phyloP scores from a whole-genome alignment of 2,797 vertebrate species.

The Thamnophis elegans region DNA sequence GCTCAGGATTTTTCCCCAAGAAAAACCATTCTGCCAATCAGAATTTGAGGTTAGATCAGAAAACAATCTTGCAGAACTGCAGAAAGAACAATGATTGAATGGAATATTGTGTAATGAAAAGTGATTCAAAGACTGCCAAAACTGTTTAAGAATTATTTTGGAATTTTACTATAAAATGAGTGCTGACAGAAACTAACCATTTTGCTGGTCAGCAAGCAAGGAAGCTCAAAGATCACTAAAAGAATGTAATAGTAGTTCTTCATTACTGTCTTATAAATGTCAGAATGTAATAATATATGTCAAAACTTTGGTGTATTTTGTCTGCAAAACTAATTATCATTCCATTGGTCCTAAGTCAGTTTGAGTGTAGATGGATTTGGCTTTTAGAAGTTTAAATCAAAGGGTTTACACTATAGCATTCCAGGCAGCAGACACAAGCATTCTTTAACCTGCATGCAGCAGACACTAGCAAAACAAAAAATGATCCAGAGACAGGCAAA shows the following conservation, averaged over 20 bases:
- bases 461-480: constrained; percentile 71
- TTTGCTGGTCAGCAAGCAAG: constrained; percentile 57
- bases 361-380: constrained; percentile 60
- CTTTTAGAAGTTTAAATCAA: constrained; percentile 57
- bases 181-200: constrained; percentile 57
- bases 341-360: constrained; percentile 55
- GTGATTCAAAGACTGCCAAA: constrained; percentile 44
- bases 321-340: constrained; percentile 70
- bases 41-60: constrained; percentile 40
- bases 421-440: constrained; percentile 59
- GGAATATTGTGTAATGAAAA: constrained; percentile 16
- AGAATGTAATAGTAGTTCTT: constrained; percentile 61
- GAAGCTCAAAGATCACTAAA: constrained; percentile 52
- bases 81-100: constrained; percentile 41
- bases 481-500: constrained; percentile 71
- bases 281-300: constrained; percentile 52
- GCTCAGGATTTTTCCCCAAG: constrained; percentile 13
- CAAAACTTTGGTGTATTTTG: constrained; percentile 67
- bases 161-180: constrained; percentile 52
- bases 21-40: constrained; percentile 22
- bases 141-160: constrained; percentile 32
- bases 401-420: constrained; percentile 60
- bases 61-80: constrained; percentile 19
- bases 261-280: constrained; percentile 55
- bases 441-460: constrained; percentile 74